Conservation (phyloP, 2,797 vertebrate species). For the Margarornis squamiger region DNA sequence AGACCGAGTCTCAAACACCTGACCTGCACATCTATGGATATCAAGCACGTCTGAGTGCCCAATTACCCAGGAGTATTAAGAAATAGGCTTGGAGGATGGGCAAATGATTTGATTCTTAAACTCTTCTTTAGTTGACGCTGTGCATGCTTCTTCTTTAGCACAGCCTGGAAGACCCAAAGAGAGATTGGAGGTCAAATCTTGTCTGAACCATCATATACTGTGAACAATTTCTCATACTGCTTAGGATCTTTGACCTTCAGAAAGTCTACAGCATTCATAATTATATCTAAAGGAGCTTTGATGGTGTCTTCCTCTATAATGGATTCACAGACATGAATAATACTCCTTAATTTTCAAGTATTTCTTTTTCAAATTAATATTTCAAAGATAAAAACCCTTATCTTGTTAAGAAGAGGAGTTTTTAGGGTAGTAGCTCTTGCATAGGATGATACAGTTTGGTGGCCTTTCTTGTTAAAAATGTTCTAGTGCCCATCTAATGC, state of each 20-base stretch:
- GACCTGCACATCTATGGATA: constrained; percentile 66
- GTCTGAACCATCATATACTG: constrained; percentile 15
- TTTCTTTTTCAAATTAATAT: constrained; percentile 79
- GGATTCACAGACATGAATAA: constrained; percentile 78
- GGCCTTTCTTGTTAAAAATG: constrained; percentile 80
- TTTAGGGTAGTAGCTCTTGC: constrained; percentile 70
- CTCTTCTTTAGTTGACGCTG: neutral
- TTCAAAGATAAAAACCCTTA: constrained; percentile 73
- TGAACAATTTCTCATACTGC: constrained; percentile 53
- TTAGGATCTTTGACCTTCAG: constrained; percentile 60
- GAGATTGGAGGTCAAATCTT: constrained; percentile 49
- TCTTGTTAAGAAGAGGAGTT: constrained; percentile 71
- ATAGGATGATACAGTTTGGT: constrained; percentile 74
- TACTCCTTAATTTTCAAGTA: constrained; percentile 81
- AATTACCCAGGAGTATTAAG: constrained; percentile 63
- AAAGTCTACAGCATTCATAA: constrained; percentile 67
- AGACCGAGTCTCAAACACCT: constrained; percentile 58
- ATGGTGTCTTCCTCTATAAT: constrained; percentile 66
- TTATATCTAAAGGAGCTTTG: constrained; percentile 72
- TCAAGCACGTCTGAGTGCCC: constrained; percentile 56
- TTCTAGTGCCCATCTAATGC: constrained; percentile 82
- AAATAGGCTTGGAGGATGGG: constrained; percentile 60
- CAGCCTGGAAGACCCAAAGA: constrained; percentile 43
- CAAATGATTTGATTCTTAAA: constrained; percentile 56
- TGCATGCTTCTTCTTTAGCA: constrained; percentile 23